phyloP scores from a whole-genome alignment of 2,888 invertebrate genomes.

The Agrypnus murinus region DNA sequence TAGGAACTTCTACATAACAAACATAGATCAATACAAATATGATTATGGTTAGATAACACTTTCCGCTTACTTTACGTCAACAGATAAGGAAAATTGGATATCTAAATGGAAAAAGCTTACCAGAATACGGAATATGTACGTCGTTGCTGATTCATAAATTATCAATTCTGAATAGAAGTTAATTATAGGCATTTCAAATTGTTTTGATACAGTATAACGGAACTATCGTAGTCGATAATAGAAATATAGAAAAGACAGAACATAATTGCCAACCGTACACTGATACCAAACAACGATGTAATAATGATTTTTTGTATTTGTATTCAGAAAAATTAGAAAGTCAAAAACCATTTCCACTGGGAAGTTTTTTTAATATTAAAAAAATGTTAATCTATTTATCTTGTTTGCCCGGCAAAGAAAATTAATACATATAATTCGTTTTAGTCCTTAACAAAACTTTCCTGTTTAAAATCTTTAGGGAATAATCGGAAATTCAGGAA shows the following conservation, averaged over 20 bases:
- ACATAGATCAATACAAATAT: constrained; percentile 22
- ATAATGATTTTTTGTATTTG: background rate
- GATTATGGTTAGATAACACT: constrained; percentile 23
- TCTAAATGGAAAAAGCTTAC: constrained; percentile 26
- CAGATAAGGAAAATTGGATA: constrained; percentile 24
- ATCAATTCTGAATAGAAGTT: constrained; percentile 22
- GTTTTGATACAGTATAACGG: background rate
- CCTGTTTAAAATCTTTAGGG: too few relatives aligned
- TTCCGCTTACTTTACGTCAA: constrained; percentile 29
- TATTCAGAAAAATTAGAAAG: too few relatives aligned
- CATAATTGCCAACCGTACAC: background rate
- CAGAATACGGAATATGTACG: constrained; percentile 18
- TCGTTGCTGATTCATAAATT: constrained; percentile 26
- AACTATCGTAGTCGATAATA: constrained; percentile 22
- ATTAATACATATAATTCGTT: too few relatives aligned
- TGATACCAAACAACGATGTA: background rate
- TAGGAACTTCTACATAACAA: constrained; percentile 5
- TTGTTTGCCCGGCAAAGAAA: too few relatives aligned
- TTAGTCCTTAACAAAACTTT: too few relatives aligned
- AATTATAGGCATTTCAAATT: constrained; percentile 28
- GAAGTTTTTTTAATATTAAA: too few relatives aligned
- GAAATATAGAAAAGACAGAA: background rate
- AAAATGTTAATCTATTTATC: too few relatives aligned
- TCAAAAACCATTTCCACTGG: too few relatives aligned
- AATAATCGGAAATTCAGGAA: too few relatives aligned